These are phyloP conservation scores for Clistopyga incitator DNA, from an alignment of 2,888 invertebrate species.

Conservation along the genomic window DNA sequence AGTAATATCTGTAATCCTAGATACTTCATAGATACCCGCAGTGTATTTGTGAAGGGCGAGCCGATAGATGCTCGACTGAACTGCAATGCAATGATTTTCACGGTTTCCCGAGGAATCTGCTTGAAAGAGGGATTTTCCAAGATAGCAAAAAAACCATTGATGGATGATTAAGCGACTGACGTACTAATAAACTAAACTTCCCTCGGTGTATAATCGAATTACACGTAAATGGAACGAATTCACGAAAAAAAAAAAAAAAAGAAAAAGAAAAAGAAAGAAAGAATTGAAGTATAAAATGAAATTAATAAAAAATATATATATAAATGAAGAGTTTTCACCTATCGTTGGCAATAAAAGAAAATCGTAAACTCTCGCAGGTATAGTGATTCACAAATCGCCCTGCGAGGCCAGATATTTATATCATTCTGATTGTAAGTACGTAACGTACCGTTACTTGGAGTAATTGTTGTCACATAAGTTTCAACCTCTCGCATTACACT, in stretches of 20 bases:
- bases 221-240: conserved; percentile 33
- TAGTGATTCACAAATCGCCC: conserved; percentile 26
- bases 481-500: conserved; percentile 21
- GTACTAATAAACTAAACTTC: conserved; percentile 47
- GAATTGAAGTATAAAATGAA: neutral
- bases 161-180: conserved; percentile 52
- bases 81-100: conserved; percentile 1
- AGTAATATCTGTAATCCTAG: conserved; percentile 17
- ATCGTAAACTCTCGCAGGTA: conserved; percentile 48
- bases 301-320: conserved; percentile 29
- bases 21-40: conserved; percentile 28
- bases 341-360: conserved; percentile 66
- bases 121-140: conserved; percentile 19
- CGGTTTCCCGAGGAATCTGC: conserved; percentile 2
- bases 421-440: conserved; percentile 50
- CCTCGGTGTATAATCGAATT: conserved; percentile 59
- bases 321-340: conserved; percentile 62
- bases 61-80: neutral
- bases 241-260: conserved; percentile 24
- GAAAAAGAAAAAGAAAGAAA: neutral
- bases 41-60: conserved; percentile 18
- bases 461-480: conserved; percentile 40
- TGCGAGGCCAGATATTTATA: conserved; percentile 37
- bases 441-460: conserved; percentile 32
- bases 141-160: conserved; percentile 49